phyloP scores from a whole-genome alignment of 1,140 invertebrate genomes.

The Xylocopa sonorina region DNA sequence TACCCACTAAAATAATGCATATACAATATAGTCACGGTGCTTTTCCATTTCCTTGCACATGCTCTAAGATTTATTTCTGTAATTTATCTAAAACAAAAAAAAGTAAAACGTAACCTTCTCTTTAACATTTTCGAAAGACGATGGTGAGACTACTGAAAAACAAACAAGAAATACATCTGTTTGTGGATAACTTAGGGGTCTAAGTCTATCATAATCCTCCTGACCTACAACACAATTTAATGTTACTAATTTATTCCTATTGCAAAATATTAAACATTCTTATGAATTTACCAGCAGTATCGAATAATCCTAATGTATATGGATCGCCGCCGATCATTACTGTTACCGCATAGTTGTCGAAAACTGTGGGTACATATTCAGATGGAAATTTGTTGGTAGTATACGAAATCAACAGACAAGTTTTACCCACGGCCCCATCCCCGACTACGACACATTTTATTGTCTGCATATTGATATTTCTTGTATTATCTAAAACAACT shows the following conservation, averaged over 20 bases:
- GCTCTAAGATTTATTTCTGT: not conserved
- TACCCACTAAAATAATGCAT: conserved; percentile 91
- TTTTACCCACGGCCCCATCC: conserved; percentile 98
- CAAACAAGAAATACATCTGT: conserved; percentile 99
- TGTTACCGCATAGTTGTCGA: conserved; percentile 99
- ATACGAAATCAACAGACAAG: conserved; percentile 94
- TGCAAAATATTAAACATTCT: not conserved
- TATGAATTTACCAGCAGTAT: conserved; percentile 92
- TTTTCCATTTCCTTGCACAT: not conserved
- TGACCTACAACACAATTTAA: conserved; percentile 85
- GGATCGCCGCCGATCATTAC: conserved; percentile 99
- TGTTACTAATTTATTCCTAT: conserved; percentile 2
- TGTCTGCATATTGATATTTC: conserved; percentile 92
- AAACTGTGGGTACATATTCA: conserved; percentile 99
- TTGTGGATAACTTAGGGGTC: conserved; percentile 98
- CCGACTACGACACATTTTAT: conserved; percentile 99
- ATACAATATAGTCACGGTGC: not conserved
- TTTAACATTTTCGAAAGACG: conserved; percentile 99
- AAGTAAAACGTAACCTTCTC: conserved; percentile 91
- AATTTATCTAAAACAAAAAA: not conserved
- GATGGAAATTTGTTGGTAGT: conserved; percentile 98
- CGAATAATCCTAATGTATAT: conserved; percentile 98
- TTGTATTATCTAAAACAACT: conserved; percentile 47
- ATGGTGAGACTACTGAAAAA: conserved; percentile 98
- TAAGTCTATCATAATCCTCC: conserved; percentile 97